Conservation (phyloP, 2,113 vertebrate genomes). For the Petrocephalus zakoni region DNA sequence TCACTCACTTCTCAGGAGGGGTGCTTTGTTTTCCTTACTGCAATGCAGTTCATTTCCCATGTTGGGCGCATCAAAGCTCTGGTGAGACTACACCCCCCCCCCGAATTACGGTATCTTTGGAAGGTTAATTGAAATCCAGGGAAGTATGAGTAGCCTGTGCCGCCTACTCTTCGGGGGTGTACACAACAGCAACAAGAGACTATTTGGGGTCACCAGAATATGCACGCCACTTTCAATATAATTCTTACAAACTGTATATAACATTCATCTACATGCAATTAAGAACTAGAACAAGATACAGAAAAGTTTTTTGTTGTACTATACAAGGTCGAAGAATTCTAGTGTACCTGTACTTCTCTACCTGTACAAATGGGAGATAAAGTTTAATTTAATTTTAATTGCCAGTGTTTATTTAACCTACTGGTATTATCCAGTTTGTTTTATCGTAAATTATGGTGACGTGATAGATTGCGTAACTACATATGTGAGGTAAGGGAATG, state of each 20-base stretch:
- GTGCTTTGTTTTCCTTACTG: slow-evolving; percentile 52
- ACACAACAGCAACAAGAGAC: background rate
- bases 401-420: background rate
- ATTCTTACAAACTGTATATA: background rate
- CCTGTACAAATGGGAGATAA: background rate
- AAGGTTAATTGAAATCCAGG: slow-evolving; percentile 6
- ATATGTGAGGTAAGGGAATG: background rate
- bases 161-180: background rate
- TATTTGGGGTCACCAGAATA: background rate
- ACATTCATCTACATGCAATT: background rate
- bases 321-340: background rate
- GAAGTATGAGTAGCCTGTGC: background rate
- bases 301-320: background rate
- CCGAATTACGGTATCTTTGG: background rate
- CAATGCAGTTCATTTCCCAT: slow-evolving; percentile 65
- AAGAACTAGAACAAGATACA: background rate
- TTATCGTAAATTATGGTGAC: background rate
- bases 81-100: slow-evolving; percentile 47
- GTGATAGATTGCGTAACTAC: background rate
- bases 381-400: background rate
- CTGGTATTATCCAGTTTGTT: background rate
- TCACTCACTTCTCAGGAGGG: slow-evolving; percentile 22
- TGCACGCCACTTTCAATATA: background rate
- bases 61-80: slow-evolving; percentile 60
- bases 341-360: background rate